A percentile compares a stretch with the other conserved stretches of the same genome.
These are phyloP conservation scores for Eilema depressum DNA, from an alignment of 2,888 invertebrate species.

Conservation along the genomic window DNA sequence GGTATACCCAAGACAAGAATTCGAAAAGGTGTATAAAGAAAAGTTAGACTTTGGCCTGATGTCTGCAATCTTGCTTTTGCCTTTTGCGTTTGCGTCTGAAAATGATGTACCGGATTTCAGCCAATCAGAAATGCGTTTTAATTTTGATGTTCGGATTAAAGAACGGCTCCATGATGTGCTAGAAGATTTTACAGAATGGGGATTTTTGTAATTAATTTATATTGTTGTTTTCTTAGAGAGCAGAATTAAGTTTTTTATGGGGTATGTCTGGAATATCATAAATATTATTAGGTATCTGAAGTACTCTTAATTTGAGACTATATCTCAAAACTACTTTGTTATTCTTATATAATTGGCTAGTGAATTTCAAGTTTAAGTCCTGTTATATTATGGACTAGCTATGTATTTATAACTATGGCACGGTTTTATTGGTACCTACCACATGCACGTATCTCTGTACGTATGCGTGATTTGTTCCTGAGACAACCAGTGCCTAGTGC, in stretches of 20 bases:
- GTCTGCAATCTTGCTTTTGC: constrained; percentile 43
- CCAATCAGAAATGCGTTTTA: constrained; percentile 31
- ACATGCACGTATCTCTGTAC: too few relatives aligned
- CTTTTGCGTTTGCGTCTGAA: constrained; percentile 57
- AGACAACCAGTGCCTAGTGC: too few relatives aligned
- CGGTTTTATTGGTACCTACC: neutral
- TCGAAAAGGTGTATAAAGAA: constrained; percentile 56
- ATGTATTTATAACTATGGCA: neutral
- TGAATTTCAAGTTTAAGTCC: neutral
- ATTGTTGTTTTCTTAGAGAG: neutral
- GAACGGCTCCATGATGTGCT: constrained; percentile 42
- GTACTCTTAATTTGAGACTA: neutral
- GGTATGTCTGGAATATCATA: neutral
- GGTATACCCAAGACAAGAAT: constrained; percentile 57
- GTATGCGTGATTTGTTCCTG: too few relatives aligned
- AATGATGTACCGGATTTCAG: constrained; percentile 54
- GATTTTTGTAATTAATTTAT: constrained; percentile 12
- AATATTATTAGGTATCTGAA: neutral
- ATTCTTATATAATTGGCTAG: neutral
- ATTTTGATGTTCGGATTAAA: constrained; percentile 37
- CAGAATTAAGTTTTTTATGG: neutral
- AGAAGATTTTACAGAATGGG: constrained; percentile 50
- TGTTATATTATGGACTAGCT: neutral
- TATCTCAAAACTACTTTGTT: too few relatives aligned
- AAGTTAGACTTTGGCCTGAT: constrained; percentile 61